Base-by-base conservation (phyloP, 2,797 vertebrate species). In the Lindbergichthys nudifrons region DNA sequence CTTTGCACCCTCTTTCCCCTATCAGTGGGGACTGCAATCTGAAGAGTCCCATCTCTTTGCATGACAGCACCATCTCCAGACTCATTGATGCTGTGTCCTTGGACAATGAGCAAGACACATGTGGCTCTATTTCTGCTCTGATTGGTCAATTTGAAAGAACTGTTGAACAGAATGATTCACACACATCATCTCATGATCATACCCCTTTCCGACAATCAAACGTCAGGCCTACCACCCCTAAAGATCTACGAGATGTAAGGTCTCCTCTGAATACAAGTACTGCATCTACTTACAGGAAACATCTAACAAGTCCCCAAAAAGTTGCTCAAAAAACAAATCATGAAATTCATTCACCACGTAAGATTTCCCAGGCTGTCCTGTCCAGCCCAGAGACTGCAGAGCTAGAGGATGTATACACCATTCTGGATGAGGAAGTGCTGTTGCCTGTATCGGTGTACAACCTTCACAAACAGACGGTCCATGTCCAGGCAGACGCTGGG, bases 21-120 rank as follows among this genome's bases (percentile, higher is more conserved):
- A 1, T 82, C 53, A 90, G 83, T 66, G 53, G 87, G 2, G 87
- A 85, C 59, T 65, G 45, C 48, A 86, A 91, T n/a, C 80, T 94
- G 54, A 95, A 90, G 54, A 95, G 93, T 77, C 81, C 77, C 0
- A 69, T 63, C 43, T 89, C 93, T 77, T 84, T 96, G 57, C 94
- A 96, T 46, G 96, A 98, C 77, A 96, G 96, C 86, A 93, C 95
- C 50, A 94, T 99, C 80, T 99, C 98, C 76, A 94, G 93, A 81
- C 96, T 99, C 30, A 98, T 99, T 73, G 96, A 97, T 61, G 95
- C 96, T 1, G 94, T 97, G 19, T 97, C 97, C 21, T 87, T 97
- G 43, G 88, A 86, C 2, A 94, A 93, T 1, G 96, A 95, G 62
- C 93, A 92, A 0, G 96, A 97, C 82, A 90, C 95, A 0, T 94